phyloP scores from a whole-genome alignment of 1,140 invertebrate genomes.

The Melipona quadrifasciata region DNA sequence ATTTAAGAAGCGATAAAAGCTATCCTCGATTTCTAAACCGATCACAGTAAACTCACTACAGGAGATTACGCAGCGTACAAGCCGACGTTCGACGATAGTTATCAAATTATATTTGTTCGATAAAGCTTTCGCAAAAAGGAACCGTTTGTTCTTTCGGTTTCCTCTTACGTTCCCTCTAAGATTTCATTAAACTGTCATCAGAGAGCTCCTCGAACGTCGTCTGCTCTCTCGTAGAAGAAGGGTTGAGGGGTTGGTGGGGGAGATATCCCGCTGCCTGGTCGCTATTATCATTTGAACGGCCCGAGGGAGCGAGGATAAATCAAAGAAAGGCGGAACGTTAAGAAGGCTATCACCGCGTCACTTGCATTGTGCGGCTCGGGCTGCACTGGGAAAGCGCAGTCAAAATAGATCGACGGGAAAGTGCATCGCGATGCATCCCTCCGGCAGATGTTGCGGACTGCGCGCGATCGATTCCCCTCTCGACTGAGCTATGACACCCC shows the following conservation, averaged over 20 bases:
- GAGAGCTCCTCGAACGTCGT: background rate
- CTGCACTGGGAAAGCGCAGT: conserved; percentile 10
- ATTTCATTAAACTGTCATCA: background rate
- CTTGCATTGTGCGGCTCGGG: conserved; percentile 3
- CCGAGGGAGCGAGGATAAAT: conserved; percentile 10
- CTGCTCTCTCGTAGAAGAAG: background rate
- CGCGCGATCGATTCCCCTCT: conserved; percentile 39
- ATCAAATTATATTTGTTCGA: no score
- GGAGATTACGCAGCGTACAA: no score
- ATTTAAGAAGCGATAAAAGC: no score
- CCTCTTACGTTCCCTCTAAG: background rate
- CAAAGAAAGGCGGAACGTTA: background rate
- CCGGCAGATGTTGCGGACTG: conserved; percentile 39
- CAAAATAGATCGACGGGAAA: conserved; percentile 22
- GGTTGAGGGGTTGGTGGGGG: no score
- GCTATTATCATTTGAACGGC: conserved; percentile 16
- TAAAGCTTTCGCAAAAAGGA: no score
- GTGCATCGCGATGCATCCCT: conserved; percentile 25
- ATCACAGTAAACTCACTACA: no score
- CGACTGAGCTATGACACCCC: background rate
- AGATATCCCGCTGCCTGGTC: background rate
- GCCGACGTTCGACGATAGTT: no score
- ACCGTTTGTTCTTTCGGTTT: no score
- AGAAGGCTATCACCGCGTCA: conserved; percentile 14
- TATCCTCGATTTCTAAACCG: no score